Evolutionary conservation across 1,140 invertebrate species (phyloP), one percentile per base, ranked within the genome.

Genomic region (Brachionus plicatilis): DNA sequence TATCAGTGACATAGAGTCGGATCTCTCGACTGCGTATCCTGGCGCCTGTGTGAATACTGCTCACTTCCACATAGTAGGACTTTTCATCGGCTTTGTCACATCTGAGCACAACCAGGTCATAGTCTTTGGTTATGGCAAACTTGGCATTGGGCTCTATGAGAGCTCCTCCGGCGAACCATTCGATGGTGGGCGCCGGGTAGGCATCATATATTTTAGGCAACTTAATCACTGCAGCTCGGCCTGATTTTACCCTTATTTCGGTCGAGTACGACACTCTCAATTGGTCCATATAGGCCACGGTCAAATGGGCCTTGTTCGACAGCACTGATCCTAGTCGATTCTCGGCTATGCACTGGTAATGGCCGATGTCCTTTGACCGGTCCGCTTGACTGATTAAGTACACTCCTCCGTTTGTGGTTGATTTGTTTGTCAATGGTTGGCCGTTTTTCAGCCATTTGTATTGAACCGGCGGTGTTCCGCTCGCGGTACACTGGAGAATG

Each of bases 81-180:
- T 82, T 82, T 56, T 82, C 79, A 17, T 82, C 79, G 6, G 79
- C 79, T 68, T 82, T 82, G 27, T 82, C 79, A 27, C 79, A 82
- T 27, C 65, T 82, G 3, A 82, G 17, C 37, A 82, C 79, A 14
- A 82, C 79, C 20, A 82, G 27, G 43, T 82, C 43, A 47, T 33
- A 82, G 20, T 82, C 79, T 82, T 82, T 82, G 3, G 79, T 82
- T 43, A 82, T 82, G 5, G 79, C 79, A 56, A 82, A 82, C 12
- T 82, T 82, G 24, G 79, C 79, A 24, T 82, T 82, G 33, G 79
- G 79, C 47, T 82, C 79, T 41, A 82, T 82, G 27, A 82, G 53
- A 47, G 79, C 79, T 9, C 79, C 79, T 6, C 79, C 79, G 29
- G 79, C 79, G 33, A 82, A 82, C 79, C 79, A 82, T 37, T 82